Evolutionary conservation across 30 jellyfish, hydroid and myxozoan genomes (phyloP).

Genomic region (Aurelia aurita): DNA sequence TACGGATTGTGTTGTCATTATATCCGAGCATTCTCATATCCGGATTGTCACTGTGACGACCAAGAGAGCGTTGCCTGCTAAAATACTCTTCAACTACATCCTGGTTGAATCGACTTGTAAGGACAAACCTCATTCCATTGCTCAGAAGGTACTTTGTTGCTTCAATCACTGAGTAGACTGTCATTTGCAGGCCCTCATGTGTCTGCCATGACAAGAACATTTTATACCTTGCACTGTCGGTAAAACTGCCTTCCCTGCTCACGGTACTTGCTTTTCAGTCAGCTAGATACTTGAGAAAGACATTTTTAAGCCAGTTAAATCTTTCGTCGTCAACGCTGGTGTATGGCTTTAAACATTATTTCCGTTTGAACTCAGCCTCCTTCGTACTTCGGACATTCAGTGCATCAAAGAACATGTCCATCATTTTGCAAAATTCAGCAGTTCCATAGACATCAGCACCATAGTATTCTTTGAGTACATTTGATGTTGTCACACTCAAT

Average conservation of each 20-base stretch:
- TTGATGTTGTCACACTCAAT: slow-evolving; percentile 52
- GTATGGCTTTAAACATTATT: slow-evolving; percentile 40
- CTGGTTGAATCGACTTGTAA: slow-evolving; percentile 46
- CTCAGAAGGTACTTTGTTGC: slow-evolving; percentile 22
- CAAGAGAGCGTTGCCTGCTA: slow-evolving; percentile 55
- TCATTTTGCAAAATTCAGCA: slow-evolving; percentile 41
- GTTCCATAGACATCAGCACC: slow-evolving; percentile 1
- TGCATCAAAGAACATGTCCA: slow-evolving; percentile 56
- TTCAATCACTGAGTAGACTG: slow-evolving; percentile 31
- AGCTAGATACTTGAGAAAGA: slow-evolving; percentile 28
- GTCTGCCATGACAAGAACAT: slow-evolving; percentile 69
- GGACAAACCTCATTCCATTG: slow-evolving; percentile 45
- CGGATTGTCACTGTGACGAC: slow-evolving; percentile 50
- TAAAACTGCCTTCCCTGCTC: slow-evolving; percentile 22
- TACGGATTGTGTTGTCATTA: slow-evolving; percentile 47
- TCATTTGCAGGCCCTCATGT: slow-evolving; percentile 48
- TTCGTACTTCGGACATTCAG: slow-evolving; percentile 49
- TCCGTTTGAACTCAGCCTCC: slow-evolving; percentile 10
- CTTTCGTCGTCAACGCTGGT: slow-evolving; percentile 13
- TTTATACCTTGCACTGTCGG: slow-evolving; percentile 23
- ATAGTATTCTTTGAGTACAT: not conserved
- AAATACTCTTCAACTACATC: slow-evolving; percentile 62
- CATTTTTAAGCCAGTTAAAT: slow-evolving; percentile 27
- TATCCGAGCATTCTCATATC: slow-evolving; percentile 39
- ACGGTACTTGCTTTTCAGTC: slow-evolving; percentile 45